These are phyloP conservation scores for Noctua pronuba DNA, from an alignment of 2,888 invertebrate species.

Conservation along the genomic window DNA sequence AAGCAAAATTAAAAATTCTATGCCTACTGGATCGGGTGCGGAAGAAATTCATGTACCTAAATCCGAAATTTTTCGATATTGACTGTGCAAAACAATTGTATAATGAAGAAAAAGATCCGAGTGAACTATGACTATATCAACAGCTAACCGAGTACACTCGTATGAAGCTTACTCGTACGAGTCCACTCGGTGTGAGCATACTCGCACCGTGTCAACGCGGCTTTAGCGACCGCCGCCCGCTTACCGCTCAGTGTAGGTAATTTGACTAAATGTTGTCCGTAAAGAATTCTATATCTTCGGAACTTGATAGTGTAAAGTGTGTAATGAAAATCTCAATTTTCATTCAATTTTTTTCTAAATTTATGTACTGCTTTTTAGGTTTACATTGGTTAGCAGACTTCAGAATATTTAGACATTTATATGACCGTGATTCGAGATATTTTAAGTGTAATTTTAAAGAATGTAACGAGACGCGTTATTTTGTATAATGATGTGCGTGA, in stretches of 20 bases:
- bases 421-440: constrained; percentile 1
- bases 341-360: constrained; percentile 6
- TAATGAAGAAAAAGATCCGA: too few species aligned
- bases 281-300: neutral
- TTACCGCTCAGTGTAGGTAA: constrained; percentile 14
- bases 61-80: too few species aligned
- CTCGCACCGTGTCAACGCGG: too few species aligned
- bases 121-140: too few species aligned
- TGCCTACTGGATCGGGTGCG: too few species aligned
- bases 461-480: constrained; percentile 13
- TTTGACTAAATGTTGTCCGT: constrained; percentile 11
- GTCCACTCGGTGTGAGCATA: too few species aligned
- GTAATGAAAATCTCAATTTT: constrained; percentile 3
- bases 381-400: neutral
- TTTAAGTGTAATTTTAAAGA: neutral
- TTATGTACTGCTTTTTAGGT: neutral
- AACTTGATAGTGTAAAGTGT: neutral
- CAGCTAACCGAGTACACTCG: too few species aligned
- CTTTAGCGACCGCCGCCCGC: constrained; percentile 8
- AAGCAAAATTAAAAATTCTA: too few species aligned
- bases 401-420: constrained; percentile 13
- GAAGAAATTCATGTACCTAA: too few species aligned
- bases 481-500: constrained; percentile 2
- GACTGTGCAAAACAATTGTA: too few species aligned
- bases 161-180: too few species aligned